A percentile compares a stretch with the other conserved stretches of the same genome.
These are phyloP conservation scores for Camarhynchus parvulus DNA, from an alignment of 2,113 vertebrate species.

Conservation along the genomic window DNA sequence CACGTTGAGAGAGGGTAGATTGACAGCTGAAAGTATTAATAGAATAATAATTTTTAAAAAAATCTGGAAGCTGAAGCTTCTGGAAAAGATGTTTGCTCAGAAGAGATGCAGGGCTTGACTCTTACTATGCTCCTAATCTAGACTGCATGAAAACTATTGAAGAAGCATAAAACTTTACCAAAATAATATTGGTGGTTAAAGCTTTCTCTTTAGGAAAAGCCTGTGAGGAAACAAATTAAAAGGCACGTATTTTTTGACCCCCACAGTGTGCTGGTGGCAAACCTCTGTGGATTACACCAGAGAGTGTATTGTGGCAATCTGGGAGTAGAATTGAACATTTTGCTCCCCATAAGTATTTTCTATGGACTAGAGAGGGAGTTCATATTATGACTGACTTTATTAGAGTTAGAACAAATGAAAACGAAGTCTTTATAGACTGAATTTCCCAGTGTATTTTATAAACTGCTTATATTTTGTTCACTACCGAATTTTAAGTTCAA, in stretches of 20 bases:
- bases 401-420: background rate
- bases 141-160: background rate
- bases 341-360: background rate
- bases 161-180: background rate
- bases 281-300: background rate
- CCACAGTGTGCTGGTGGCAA: background rate
- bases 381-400: background rate
- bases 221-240: background rate
- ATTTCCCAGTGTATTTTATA: background rate
- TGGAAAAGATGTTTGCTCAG: background rate
- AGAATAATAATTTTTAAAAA: background rate
- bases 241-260: background rate
- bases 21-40: background rate
- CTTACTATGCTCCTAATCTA: background rate
- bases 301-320: background rate
- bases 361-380: background rate
- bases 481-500: background rate
- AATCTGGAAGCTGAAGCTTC: background rate
- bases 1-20: background rate
- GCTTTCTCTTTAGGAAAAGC: background rate
- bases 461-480: background rate
- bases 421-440: background rate
- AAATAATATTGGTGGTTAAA: background rate
- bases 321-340: background rate
- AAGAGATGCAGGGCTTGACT: background rate